A percentile compares a stretch with the other conserved stretches of the same genome.
These are phyloP conservation scores for Meiosimyza decipiens DNA, from an alignment of 2,888 invertebrate genomes.

Conservation along the genomic window DNA sequence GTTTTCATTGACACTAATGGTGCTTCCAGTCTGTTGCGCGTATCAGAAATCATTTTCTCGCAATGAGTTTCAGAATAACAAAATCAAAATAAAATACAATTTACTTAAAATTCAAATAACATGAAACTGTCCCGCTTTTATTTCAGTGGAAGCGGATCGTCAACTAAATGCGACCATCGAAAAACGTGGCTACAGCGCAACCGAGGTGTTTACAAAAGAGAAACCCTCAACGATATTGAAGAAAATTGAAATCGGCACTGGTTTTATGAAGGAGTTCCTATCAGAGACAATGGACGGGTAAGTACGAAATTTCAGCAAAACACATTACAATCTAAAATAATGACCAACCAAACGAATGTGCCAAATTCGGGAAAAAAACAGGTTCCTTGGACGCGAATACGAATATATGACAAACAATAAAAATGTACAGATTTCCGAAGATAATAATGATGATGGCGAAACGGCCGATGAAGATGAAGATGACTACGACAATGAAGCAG, in stretches of 20 bases:
- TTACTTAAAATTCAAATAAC: too few relatives aligned
- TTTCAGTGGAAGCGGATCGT: slow-evolving; percentile 64
- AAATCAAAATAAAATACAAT: too few relatives aligned
- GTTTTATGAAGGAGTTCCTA: slow-evolving; percentile 62
- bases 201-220: slow-evolving; percentile 59
- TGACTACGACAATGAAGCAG: slow-evolving; percentile 33
- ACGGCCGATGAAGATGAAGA: slow-evolving; percentile 31
- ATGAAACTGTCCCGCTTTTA: not conserved
- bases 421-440: slow-evolving; percentile 32
- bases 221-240: slow-evolving; percentile 65
- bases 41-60: too few relatives aligned
- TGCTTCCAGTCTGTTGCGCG: too few relatives aligned
- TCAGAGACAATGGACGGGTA: slow-evolving; percentile 64
- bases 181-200: slow-evolving; percentile 61
- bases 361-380: slow-evolving; percentile 40
- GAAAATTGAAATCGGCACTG: slow-evolving; percentile 64
- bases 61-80: too few relatives aligned
- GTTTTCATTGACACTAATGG: too few relatives aligned
- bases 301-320: slow-evolving; percentile 39
- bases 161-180: slow-evolving; percentile 61
- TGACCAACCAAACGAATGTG: not conserved
- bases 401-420: slow-evolving; percentile 49
- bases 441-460: slow-evolving; percentile 38
- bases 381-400: slow-evolving; percentile 63
- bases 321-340: slow-evolving; percentile 37